Evolutionary conservation across 1,140 invertebrate species (phyloP), one percentile per base, ranked within the genome.

Genomic region (Apis mellifera): DNA sequence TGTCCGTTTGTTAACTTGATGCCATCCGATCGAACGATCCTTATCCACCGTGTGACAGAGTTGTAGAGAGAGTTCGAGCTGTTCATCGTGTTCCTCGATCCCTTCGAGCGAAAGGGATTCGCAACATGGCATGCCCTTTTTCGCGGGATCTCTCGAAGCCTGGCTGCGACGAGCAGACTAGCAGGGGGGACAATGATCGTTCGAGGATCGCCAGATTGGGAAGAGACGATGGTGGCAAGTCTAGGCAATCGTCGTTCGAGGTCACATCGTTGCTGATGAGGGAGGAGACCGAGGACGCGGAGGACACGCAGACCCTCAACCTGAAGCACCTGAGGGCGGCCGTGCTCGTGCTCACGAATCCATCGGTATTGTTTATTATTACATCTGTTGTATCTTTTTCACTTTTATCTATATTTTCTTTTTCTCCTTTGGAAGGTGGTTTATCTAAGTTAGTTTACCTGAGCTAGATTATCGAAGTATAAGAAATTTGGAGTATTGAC

Each of bases 251-350:
- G 9, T 95, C 95, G 1, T 85, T 95, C 23, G 94, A 95, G 75
- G 94, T 95, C 52, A 87, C 92, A n/a, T 92, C 93, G 4, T 92
- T 93, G 12, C 77, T 93, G 21, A 82, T 92, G 21, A 90, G 91
- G n/a, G 92, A 93, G 57, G 94, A 95, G 21, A 90, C 92, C 66
- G 93, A 94, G 13, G 95, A 95, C 26, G 90, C 91, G 57, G 95
- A 95, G 64, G 94, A 95, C 78, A 94, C 92, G 21, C 94, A 94
- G 83, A 95, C 95, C 13, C 91, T 96, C 50, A 96, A 95, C 86
- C 91, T 95, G 65, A 95, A 95, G 86, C 94, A 95, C 75, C 89
- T 96, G 26, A 94, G 94, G 76, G 93, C 95, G 17, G 95, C 95
- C 4, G 94, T 96, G n/a, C 91, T 94, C 21, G 92, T 95, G 74